Base-by-base conservation (phyloP, 1,140 invertebrate genomes). In the Dendroctonus valens region DNA sequence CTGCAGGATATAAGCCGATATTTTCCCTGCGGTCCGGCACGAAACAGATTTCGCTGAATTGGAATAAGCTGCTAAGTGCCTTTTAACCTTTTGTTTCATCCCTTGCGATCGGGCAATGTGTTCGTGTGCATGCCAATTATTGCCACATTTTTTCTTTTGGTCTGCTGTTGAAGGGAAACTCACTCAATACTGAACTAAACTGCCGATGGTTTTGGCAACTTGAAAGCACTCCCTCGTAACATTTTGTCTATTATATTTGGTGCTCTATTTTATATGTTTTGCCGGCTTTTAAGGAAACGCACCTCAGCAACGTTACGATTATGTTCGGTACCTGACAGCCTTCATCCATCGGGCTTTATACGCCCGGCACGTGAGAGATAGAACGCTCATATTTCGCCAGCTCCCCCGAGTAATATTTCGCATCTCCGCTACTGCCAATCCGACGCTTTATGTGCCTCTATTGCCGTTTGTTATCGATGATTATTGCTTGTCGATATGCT, bases 381-480 rank as follows among this genome's bases (percentile, higher is more conserved):
- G 65, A 66, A 60, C 70, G 66, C 68, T 72, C 68, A 73, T 73
- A 74, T 71, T 69, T 74, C 65, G 52, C 67, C n/a, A 14, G 62
- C 59, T 74, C 73, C 70, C 73, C 54, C 58, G 71, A 73, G 73
- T 73, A 74, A 74, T 73, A 74, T 73, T 26, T 71, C 70, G 60
- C 73, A 72, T 72, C 70, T 67, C 66, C 67, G 69, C 70, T 65
- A 69, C 67, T 70, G 72, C 72, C 71, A 71, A 67, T 66, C 65
- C 63, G 60, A 59, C 68, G 59, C 65, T 74, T 73, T 74, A 74
- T 71, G 72, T 57, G 48, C 48, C 54, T 67, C 66, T 65, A 70
- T 68, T 68, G 73, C 73, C 66, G 63, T 74, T 73, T 70, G 71
- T 74, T 74, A 74, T 72, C 73, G 59, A 73, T 74, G 73, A 73